Evolutionary conservation across 2,797 vertebrate species (phyloP).

Genomic region (Gadopsis bispinosus): DNA sequence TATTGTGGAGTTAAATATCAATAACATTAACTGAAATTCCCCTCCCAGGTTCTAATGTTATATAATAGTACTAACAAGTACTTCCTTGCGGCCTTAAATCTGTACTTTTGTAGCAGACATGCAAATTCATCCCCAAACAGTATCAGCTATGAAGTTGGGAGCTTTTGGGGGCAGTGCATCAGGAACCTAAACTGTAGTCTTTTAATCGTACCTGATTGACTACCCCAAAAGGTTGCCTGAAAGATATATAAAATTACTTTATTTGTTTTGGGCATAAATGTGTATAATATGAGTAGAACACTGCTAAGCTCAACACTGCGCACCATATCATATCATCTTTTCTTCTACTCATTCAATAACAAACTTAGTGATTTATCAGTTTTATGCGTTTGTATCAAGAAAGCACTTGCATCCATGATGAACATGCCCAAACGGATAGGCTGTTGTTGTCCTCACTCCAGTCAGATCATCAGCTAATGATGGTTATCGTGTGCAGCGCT

Average conservation of each 20-base stretch:
- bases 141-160: neutral
- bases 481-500: conserved; percentile 57
- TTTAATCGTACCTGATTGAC: neutral
- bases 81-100: neutral
- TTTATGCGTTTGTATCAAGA: conserved; percentile 35
- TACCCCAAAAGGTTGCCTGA: neutral
- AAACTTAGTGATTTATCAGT: conserved; percentile 16
- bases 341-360: neutral
- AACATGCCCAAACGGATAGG: conserved; percentile 42
- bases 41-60: neutral
- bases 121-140: neutral
- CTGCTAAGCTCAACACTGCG: neutral
- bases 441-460: conserved; percentile 42
- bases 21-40: neutral
- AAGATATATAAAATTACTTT: neutral
- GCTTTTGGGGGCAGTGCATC: neutral
- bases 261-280: neutral
- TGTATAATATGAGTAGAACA: neutral
- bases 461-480: conserved; percentile 45
- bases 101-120: neutral
- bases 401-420: conserved; percentile 20
- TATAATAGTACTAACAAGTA: neutral
- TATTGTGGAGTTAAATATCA: neutral
- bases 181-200: too few species aligned
- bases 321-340: neutral